Base-by-base conservation (phyloP, 2,888 invertebrate species). In the Mystacides longicornis region DNA sequence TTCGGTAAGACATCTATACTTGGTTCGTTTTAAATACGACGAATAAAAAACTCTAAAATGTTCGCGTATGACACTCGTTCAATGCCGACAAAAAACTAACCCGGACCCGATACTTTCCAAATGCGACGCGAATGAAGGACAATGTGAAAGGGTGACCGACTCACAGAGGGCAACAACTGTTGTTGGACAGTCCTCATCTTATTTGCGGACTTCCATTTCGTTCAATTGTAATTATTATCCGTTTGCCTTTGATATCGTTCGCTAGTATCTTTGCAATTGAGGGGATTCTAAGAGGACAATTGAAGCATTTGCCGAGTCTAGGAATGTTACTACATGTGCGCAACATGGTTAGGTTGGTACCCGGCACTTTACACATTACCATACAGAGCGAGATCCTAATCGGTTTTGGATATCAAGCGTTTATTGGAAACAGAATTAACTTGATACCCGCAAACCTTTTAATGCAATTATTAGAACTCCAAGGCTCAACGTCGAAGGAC, bases 31-130 rank as follows among this genome's bases (percentile, higher is more conserved):
- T 45, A 52, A 21, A 46, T 46, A 47, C 20, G 11, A n/a, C 14
- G 23, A 51, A 31, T 46, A 55, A 55, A 51, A 48, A 47, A 49
- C 45, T 50, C 51, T 37, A 55, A 50, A 55, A 55, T 55, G 55
- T 51, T 37, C 46, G 47, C 51, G 45, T 52, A 52, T 22, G 31
- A 52, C 52, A 52, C 47, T 33, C 46, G 23, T 33, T 31, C 54
- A 37, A 22, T 37, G 37, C 3, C 3, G 46, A 31, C 55, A 55
- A 55, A 54, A 55, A 55, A 55, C 37, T 37, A 7, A 37, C 37
- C 37, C 14, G 37, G 37, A 37, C n/a, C 37, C 37, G 16, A 37
- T 37, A 37, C 37, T 37, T 37, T 7, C 7, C 37, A 37, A 37
- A 37, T 37, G 43, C 45, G 51, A 37, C 50, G 43, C 23, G 45